Evolutionary conservation across 1,140 invertebrate species (phyloP), one percentile per base, ranked within the genome.

Genomic region (Hermatobates lingyangjiaoensis): DNA sequence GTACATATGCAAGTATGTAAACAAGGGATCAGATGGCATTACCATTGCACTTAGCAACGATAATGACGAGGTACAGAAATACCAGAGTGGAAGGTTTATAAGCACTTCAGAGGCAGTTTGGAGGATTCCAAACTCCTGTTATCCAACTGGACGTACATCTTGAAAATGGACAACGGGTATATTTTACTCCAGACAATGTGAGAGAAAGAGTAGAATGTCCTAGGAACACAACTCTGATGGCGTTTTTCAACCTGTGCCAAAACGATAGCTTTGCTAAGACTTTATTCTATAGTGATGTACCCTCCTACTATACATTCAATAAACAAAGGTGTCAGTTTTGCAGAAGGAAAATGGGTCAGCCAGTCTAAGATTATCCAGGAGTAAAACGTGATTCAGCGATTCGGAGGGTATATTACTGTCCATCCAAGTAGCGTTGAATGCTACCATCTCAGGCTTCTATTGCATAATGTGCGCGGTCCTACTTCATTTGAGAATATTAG

Each of bases 401-500:
- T 20, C 14, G 5, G 7, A 5, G 39, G 14, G 5, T 42, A 57
- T 60, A 50, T n/a, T 58, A 67, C 67, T 30, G 39, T 42, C 5
- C 5, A 18, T 42, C 14, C 21, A 42, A 42, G 14, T 18, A 42
- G 21, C 21, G 14, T 42, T 34, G 30, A 34, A 34, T 34, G 30
- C n/a, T 42, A 42, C 18, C 21, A 20, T 42, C 21, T 42, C 14
- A 42, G 18, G 21, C 39, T 42, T 20, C 39, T 42, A 14, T 20
- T 10, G 14, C 39, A 42, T 20, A 14, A 42, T 42, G 39, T 42
- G 5, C 18, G 39, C 14, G 39, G 39, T 42, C 64, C 67, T 24
- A 66, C 48, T 38, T 62, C 52, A 50, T 71, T 64, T 61, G 54
- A 56, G 48, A 52, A 58, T 57, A 55, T 71, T 27, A 60, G 57